Percentiles rank a stretch among this genome's conserved stretches.
Conservation (phyloP, 2,113 vertebrate genomes). For the Dunckerocampus dactyliophorus region DNA sequence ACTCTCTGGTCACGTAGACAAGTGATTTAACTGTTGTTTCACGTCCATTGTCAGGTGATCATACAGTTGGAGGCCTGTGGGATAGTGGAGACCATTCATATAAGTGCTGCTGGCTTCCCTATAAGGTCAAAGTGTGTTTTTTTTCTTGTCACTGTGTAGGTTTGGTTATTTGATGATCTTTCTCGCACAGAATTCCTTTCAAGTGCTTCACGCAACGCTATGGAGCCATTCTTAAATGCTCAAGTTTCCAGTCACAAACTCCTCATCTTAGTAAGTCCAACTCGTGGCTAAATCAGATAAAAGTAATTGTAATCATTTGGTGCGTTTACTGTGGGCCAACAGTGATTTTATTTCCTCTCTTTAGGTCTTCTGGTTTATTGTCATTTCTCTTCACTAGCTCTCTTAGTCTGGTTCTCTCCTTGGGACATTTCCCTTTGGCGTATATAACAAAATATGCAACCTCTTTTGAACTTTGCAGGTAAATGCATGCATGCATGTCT, state of each 20-base stretch:
- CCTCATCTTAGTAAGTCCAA: slow-evolving; percentile 57
- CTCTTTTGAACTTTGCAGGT: slow-evolving; percentile 59
- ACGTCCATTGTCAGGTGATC: slow-evolving; percentile 77
- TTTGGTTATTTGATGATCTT: slow-evolving; percentile 18
- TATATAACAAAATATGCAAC: slow-evolving; percentile 39
- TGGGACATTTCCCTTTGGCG: slow-evolving; percentile 37
- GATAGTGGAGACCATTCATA: slow-evolving; percentile 91
- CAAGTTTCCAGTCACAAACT: slow-evolving; percentile 16
- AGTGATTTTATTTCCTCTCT: slow-evolving; percentile 44
- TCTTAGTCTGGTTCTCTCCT: slow-evolving; percentile 30
- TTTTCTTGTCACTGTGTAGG: neutral
- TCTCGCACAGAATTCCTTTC: slow-evolving; percentile 79
- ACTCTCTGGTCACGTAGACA: neutral
- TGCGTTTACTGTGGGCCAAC: slow-evolving; percentile 11
- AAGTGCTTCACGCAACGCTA: slow-evolving; percentile 83
- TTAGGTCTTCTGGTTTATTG: slow-evolving; percentile 39
- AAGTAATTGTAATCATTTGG: neutral
- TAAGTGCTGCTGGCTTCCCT: slow-evolving; percentile 96
- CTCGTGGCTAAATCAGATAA: neutral
- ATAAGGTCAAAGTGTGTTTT: slow-evolving; percentile 72
- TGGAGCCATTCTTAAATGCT: slow-evolving; percentile 65
- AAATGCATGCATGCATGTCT: slow-evolving; percentile 54
- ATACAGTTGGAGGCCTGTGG: slow-evolving; percentile 91
- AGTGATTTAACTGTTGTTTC: neutral
- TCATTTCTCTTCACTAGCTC: slow-evolving; percentile 27